Base-by-base conservation (phyloP, 2,113 vertebrate genomes). In the Phylloscopus whistleri region DNA sequence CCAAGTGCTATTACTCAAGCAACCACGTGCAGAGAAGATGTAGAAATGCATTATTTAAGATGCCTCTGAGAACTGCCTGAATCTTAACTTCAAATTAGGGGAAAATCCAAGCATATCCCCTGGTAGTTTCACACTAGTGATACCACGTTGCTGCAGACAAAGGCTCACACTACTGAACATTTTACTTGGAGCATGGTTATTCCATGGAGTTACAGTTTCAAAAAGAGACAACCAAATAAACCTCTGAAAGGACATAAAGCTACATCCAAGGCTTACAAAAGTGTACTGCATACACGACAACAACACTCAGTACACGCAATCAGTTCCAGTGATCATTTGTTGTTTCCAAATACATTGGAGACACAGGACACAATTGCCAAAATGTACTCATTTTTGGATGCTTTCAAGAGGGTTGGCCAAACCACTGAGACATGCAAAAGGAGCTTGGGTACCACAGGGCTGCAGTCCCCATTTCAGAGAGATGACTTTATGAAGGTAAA, bases 31-130 rank as follows among this genome's bases (percentile, higher is more conserved):
- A 76, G 41, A 49, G 31, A 85, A 64, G 63, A 84, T 70, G 87
- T 2, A 80, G 74, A 94, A 94, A 88, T 79, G 27, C 70, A 88
- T 83, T 77, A 89, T 82, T 95, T 90, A 27, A 69, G 74, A 49
- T 35, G 46, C 31, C 62, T 87, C 56, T 48, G 18, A 89, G 74
- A 53, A 41, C 12, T 72, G 51, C 48, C 39, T 53, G 66, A 75
- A 33, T 31, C 62, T 73, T 82, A 87, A 48, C 58, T 91, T 80
- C 74, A 79, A 53, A 79, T 87, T 60, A 88, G 27, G 30, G 43
- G 30, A 52, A 94, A 94, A 83, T 62, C 30, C 73, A 78, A 83
- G 39, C 33, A 78, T 30, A 84, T 46, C 8, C 39, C 43, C 48
- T 41, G 22, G 51, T 49, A 64, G 24, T 59, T 81, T 55, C 87